These are phyloP conservation scores for Porphyrio hochstetteri DNA, from an alignment of 2,113 vertebrate genomes.

Conservation along the genomic window DNA sequence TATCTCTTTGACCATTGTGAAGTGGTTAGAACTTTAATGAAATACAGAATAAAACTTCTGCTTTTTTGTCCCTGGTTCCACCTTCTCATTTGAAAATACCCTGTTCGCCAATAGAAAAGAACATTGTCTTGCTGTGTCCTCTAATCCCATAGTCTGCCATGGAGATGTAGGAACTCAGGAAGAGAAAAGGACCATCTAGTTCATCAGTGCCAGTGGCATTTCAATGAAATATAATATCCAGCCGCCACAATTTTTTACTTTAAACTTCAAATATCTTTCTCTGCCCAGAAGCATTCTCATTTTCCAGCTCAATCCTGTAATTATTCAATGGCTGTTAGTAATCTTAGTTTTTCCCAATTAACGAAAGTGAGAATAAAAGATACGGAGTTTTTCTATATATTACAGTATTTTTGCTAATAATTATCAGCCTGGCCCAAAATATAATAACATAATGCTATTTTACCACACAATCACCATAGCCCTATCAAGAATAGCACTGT, in stretches of 20 bases:
- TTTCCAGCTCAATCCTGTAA: constrained; percentile 14
- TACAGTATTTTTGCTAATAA: constrained; percentile 43
- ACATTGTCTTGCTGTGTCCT: constrained; percentile 19
- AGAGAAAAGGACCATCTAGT: constrained; percentile 29
- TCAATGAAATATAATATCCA: constrained; percentile 39
- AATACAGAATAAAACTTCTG: background rate
- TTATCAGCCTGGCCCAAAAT: constrained; percentile 24
- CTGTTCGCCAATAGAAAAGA: background rate
- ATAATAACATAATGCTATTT: constrained; percentile 6
- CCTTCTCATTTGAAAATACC: constrained; percentile 39
- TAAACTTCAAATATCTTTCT: constrained; percentile 41
- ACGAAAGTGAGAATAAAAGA: constrained; percentile 22
- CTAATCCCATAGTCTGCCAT: background rate
- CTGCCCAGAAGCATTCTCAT: constrained; percentile 24
- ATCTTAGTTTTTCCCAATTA: constrained; percentile 44
- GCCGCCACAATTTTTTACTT: background rate
- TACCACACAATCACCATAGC: background rate
- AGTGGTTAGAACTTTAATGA: background rate
- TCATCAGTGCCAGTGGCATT: background rate
- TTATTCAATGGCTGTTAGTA: constrained; percentile 33
- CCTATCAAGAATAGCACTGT: constrained; percentile 28
- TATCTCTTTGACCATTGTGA: background rate
- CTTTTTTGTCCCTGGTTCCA: constrained; percentile 9
- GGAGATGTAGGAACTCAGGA: background rate
- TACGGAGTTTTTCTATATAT: background rate